Percentiles rank a stretch among this genome's conserved stretches.
Evolutionary conservation across 2,888 invertebrate species (phyloP).

Genomic region (Willowsia nigromaculata): DNA sequence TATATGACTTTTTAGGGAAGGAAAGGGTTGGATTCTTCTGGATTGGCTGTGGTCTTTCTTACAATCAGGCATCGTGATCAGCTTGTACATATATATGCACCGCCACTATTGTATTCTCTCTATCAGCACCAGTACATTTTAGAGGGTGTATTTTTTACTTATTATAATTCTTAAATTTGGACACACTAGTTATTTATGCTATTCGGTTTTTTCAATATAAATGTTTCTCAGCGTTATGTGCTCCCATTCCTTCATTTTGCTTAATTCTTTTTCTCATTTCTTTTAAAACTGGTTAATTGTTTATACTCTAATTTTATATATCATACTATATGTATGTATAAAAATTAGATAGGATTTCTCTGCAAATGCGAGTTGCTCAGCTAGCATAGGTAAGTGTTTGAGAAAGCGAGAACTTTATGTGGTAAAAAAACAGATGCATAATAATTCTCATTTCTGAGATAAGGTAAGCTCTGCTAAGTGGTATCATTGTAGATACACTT

Average conservation of each 20-base stretch:
- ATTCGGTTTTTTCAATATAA: not conserved
- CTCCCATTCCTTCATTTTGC: not conserved
- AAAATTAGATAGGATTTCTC: no score
- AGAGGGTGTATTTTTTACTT: no score
- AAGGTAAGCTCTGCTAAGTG: not conserved
- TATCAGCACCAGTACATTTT: constrained; percentile 17
- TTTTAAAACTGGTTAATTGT: not conserved
- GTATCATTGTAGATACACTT: not conserved
- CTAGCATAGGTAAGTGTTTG: not conserved
- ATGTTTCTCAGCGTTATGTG: not conserved
- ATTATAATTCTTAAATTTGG: no score
- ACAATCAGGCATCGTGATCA: constrained; percentile 37
- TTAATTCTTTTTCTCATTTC: not conserved
- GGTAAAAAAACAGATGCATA: no score
- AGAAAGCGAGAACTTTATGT: not conserved
- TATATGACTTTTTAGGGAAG: constrained; percentile 36
- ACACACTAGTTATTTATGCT: not conserved
- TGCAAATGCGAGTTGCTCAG: no score
- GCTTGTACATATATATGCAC: constrained; percentile 1
- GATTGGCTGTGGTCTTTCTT: constrained; percentile 66
- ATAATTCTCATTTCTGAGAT: no score
- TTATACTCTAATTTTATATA: not conserved
- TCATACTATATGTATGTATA: not conserved
- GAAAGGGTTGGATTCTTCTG: constrained; percentile 65
- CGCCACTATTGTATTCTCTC: not conserved